These are phyloP conservation scores for Pelvicachromis taeniatus DNA, from an alignment of 2,113 vertebrate species.

Conservation along the genomic window DNA sequence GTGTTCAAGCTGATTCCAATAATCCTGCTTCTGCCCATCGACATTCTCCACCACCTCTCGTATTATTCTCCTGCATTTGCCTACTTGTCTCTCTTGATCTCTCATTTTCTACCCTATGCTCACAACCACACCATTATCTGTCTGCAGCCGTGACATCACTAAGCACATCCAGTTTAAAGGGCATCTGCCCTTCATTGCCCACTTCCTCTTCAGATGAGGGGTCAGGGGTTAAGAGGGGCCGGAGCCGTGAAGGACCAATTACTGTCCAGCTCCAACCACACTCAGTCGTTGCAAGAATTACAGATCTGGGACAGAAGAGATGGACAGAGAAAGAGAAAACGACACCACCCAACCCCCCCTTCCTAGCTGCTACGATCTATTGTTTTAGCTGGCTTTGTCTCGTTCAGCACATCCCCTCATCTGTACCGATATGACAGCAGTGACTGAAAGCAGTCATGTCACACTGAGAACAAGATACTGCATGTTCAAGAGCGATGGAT, in stretches of 20 bases:
- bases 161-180: slow-evolving; percentile 39
- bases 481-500: neutral
- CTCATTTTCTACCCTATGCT: neutral
- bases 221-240: slow-evolving; percentile 62
- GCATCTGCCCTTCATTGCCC: slow-evolving; percentile 22
- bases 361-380: slow-evolving; percentile 16
- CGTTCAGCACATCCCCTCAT: slow-evolving; percentile 28
- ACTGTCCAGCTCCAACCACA: slow-evolving; percentile 51
- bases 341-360: slow-evolving; percentile 51
- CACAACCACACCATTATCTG: slow-evolving; percentile 5
- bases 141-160: slow-evolving; percentile 38
- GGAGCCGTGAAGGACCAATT: slow-evolving; percentile 65
- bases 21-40: neutral
- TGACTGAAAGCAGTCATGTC: slow-evolving; percentile 6
- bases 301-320: slow-evolving; percentile 31
- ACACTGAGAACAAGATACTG: neutral
- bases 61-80: neutral
- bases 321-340: slow-evolving; percentile 19
- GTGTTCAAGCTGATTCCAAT: neutral
- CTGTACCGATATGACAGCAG: slow-evolving; percentile 25
- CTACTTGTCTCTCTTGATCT: slow-evolving; percentile 1
- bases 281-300: slow-evolving; percentile 27
- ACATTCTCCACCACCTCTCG: neutral
- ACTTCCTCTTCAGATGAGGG: slow-evolving; percentile 48
- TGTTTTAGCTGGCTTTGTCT: slow-evolving; percentile 55